Evolutionary conservation across 2,888 invertebrate genomes (phyloP), one percentile per base, ranked within the genome.

Genomic region (Antitype chi): DNA sequence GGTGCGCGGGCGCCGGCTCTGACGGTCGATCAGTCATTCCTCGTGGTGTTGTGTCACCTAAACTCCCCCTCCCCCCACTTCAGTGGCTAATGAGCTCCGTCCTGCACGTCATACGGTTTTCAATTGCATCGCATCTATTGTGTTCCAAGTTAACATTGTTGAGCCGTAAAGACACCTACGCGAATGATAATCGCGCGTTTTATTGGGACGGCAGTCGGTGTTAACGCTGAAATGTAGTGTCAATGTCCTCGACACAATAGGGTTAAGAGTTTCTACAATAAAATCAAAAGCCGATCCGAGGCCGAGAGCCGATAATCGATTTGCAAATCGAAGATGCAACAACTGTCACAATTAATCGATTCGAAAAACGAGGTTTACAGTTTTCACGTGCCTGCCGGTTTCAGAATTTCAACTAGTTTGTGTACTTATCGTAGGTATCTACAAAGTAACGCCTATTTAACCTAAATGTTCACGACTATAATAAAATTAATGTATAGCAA

Each of bases 1-100:
- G 94, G 94, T 95, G 96, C 96, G 96, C 96, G 94, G 90, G 95
- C 95, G 96, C 94, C 92, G 92, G 91, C 94, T 92, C 91, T 93
- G 94, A 94, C 93, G 92, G 92, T 89, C 94, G 94, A 96, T 95
- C 95, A 93, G 92, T 96, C 95, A 95, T 95, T 94, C 95, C 93
- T 93, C 93, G 93, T 91, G 93, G 92, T 87, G 88, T 90, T 89
- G 90, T 92, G 94, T 94, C 94, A 94, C 93, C 91, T 94, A 92
- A 85, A 77, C 87, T 87, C 82, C 87, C 86, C 86, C 89, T 87
- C 88, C 89, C 88, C 89, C 87, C 88, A 82, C 82, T 82, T 88
- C 85, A 83, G 81, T 89, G 90, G 92, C 93, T 96, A 96, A 96
- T 94, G 95, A 95, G 94, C 92, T 92, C 93, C 93, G 93, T 95